Evolutionary conservation across 2,113 vertebrate species (phyloP), one percentile per base, ranked within the genome.

Genomic region (Etheostoma spectabile): DNA sequence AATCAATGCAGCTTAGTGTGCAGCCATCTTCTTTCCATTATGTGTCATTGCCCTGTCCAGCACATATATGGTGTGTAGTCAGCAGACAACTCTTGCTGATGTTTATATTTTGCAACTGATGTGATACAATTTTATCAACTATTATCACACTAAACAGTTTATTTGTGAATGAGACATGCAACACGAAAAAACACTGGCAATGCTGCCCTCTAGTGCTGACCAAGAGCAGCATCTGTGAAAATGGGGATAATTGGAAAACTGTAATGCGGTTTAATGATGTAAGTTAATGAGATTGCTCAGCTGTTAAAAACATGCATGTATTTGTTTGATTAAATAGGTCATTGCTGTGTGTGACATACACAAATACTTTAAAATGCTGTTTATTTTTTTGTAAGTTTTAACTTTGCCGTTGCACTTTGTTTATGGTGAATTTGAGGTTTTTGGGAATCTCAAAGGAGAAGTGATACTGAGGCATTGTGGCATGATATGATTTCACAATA

Each of bases 121-220:
- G 8, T 24, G 5, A 56, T 46, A 69, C 13, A n/a, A 38, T 64
- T 16, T 52, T 15, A 45, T 35, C 19, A 5, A 71, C n/a, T 45
- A 30, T n/a, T 57, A 18, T 65, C 56, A 38, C n/a, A 27, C 13
- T 0, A 1, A 30, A 55, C n/a, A 52, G 2, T 13, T 12, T 8
- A 66, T 68, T 21, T 35, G 1, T 24, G 18, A 6, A 12, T 66
- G 30, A 35, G 4, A n/a, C 2, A 55, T 16, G 8, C 7, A n/a
- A 52, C 53, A 49, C 59, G 5, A 33, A 8, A 49, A 68, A 73
- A 8, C 12, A 61, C 0, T 16, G 11, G 2, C 70, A 51, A 38
- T 80, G 62, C 74, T 80, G 79, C 90, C 88, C 63, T 77, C 90
- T 86, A 74, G 74, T 73, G 90, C 35, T 64, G 7, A 45, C 18